Evolutionary conservation across 2,888 invertebrate genomes (phyloP).

Genomic region (Troides oblongomaculatus): DNA sequence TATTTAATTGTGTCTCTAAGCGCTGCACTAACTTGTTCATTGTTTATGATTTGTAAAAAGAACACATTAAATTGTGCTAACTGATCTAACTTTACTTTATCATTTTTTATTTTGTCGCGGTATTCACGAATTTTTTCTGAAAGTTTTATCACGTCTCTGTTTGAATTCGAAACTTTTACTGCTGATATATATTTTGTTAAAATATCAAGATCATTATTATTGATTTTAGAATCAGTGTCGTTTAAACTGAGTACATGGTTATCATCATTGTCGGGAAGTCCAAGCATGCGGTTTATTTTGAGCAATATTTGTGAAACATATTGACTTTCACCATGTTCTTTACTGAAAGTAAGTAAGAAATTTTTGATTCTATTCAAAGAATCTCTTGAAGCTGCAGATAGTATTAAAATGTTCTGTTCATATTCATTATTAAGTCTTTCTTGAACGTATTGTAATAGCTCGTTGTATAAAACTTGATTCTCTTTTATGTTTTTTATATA

Average conservation of each 20-base stretch:
- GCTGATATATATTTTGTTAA: slow-evolving; percentile 12
- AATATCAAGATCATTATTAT: slow-evolving; percentile 18
- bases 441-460: slow-evolving; percentile 9
- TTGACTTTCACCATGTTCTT: slow-evolving; percentile 11
- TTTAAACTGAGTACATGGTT: neutral
- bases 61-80: neutral
- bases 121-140: slow-evolving; percentile 7
- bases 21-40: neutral
- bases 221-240: neutral
- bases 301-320: slow-evolving; percentile 11
- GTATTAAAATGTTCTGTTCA: neutral
- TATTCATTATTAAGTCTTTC: neutral
- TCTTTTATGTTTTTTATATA: slow-evolving; percentile 11
- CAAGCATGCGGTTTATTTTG: slow-evolving; percentile 14
- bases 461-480: neutral
- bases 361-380: slow-evolving; percentile 19
- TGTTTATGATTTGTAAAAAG: slow-evolving; percentile 6
- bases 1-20: slow-evolving; percentile 4
- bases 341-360: slow-evolving; percentile 11
- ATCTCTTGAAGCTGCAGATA: neutral
- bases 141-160: slow-evolving; percentile 13
- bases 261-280: slow-evolving; percentile 5
- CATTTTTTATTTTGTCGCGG: neutral
- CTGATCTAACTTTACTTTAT: neutral
- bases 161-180: neutral